Evolutionary conservation across 2,113 vertebrate species (phyloP), one percentile per base, ranked within the genome.

Genomic region (Echinops telfairi): DNA sequence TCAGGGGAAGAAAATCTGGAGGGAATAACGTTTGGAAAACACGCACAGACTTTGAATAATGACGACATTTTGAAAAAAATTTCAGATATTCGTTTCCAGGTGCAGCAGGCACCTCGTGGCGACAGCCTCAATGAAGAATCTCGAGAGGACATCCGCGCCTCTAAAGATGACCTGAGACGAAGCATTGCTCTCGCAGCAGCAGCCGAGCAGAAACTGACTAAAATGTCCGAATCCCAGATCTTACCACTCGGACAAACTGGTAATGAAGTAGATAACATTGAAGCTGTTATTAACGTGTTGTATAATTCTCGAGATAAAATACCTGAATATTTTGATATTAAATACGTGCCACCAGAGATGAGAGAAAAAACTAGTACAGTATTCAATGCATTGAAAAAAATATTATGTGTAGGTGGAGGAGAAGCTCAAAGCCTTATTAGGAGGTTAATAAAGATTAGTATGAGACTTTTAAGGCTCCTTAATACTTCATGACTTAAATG

Each of bases 371-470:
- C 90, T 53, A 73, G 33, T 79, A 11, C 11, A 22, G 90, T 97
- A 70, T 29, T 87, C 38, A 20, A 6, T 57, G 94, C 47, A 25
- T 71, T 97, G 66, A 95, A 94, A 92, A 93, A 80, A 47, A 85
- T 93, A 93, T 91, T 97, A 83, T 97, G 96, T 96, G 43, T 40
- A 87, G 88, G 47, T 68, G 78, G 40, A 89, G 29, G 20, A 38
- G 66, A 94, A 86, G 91, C 68, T 57, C 89, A 92, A 83, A 86
- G 20, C 19, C 88, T 95, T 47, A 75, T 96, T 84, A 96, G 78
- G 84, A 94, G 86, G 83, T 81, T 97, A 86, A 62, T 97, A 94
- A 94, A 88, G 68, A 93, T 97, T 86, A 97, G 96, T 87, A 91
- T 92, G 76, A 95, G 95, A 91, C 91, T 97, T 17, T 88, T 97